phyloP scores from a whole-genome alignment of 64 coral and sea anemone genomes.

The Montipora sp. region DNA sequence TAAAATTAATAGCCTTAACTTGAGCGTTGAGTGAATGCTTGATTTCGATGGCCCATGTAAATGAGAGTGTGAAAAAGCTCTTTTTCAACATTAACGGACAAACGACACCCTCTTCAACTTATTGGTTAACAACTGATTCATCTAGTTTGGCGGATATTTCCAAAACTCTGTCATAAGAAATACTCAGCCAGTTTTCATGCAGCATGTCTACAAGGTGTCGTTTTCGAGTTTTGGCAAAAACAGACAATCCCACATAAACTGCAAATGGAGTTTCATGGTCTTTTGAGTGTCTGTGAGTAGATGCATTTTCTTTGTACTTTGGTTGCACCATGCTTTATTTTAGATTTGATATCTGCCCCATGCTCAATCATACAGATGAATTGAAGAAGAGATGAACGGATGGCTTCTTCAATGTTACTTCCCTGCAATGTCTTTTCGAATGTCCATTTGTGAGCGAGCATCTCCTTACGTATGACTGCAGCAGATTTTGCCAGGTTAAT shows the following conservation, averaged over 20 bases:
- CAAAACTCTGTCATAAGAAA: too few species aligned
- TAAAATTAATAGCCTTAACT: too few species aligned
- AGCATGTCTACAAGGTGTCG: not conserved
- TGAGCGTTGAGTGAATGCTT: too few species aligned
- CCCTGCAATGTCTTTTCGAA: conserved; percentile 47
- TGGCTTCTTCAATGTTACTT: conserved; percentile 42
- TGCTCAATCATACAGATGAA: conserved; percentile 61
- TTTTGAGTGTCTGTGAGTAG: conserved; percentile 57
- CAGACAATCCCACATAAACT: conserved; percentile 46
- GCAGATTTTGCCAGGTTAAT: conserved; percentile 22
- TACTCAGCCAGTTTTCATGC: too few species aligned
- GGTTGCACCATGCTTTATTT: conserved; percentile 56
- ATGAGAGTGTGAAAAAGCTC: too few species aligned
- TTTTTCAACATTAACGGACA: too few species aligned
- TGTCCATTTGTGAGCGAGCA: conserved; percentile 50
- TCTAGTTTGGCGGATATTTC: too few species aligned
- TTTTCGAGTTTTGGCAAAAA: conserved; percentile 26
- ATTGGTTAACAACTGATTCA: too few species aligned
- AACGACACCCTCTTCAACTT: too few species aligned
- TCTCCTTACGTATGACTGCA: conserved; percentile 42
- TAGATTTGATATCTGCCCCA: conserved; percentile 18
- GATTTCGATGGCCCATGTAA: too few species aligned
- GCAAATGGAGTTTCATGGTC: conserved; percentile 47
- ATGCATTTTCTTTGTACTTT: conserved; percentile 66
- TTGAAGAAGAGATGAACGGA: conserved; percentile 42